phyloP scores from a whole-genome alignment of 1,140 invertebrate genomes.

The Rhyzopertha dominica region DNA sequence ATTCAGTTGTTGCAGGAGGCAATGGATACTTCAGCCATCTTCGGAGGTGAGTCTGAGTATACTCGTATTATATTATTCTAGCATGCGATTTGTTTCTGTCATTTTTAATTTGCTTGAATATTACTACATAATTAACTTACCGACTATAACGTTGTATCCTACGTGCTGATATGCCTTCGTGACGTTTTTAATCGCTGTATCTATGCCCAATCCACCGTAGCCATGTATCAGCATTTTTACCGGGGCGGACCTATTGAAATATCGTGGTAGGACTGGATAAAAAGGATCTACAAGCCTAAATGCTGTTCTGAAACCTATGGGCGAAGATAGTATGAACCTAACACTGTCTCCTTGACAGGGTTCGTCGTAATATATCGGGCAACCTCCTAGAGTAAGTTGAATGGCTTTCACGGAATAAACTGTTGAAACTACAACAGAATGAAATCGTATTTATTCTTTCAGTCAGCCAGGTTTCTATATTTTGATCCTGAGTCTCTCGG shows the following conservation, averaged over 20 bases:
- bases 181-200: slow-evolving; percentile 32
- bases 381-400: slow-evolving; percentile 30
- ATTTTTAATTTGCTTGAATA: too few relatives aligned
- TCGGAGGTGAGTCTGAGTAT: too few relatives aligned
- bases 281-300: slow-evolving; percentile 28
- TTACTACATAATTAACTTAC: slow-evolving; percentile 18
- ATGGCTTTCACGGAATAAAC: too few relatives aligned
- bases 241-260: slow-evolving; percentile 19
- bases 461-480: too few relatives aligned
- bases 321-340: slow-evolving; percentile 29
- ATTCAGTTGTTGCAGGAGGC: too few relatives aligned
- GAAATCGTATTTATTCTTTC: too few relatives aligned
- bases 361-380: slow-evolving; percentile 36
- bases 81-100: too few relatives aligned
- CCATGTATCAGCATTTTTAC: slow-evolving; percentile 40
- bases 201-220: slow-evolving; percentile 36
- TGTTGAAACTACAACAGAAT: too few relatives aligned
- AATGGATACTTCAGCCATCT: too few relatives aligned
- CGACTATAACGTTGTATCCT: slow-evolving; percentile 36
- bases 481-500: too few relatives aligned
- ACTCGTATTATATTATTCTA: too few relatives aligned
- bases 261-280: slow-evolving; percentile 21
- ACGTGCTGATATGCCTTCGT: slow-evolving; percentile 31
- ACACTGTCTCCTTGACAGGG: slow-evolving; percentile 29
- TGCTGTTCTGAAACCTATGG: slow-evolving; percentile 8